Percentiles rank a stretch among this genome's conserved stretches.
Conservation (phyloP, 2,113 vertebrate genomes). For the Alouatta palliata region DNA sequence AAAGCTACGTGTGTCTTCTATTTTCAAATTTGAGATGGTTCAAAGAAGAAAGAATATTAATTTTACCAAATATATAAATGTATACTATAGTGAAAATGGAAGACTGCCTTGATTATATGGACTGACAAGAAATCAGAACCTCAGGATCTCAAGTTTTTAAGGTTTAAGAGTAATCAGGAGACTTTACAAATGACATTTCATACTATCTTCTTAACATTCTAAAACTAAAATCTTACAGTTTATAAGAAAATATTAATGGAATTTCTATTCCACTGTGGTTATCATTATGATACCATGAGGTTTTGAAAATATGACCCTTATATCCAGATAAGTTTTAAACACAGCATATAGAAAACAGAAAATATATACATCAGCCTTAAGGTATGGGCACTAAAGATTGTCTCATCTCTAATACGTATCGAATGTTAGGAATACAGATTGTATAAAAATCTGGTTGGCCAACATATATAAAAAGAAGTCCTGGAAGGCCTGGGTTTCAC, state of each 20-base stretch:
- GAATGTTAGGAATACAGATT: background rate
- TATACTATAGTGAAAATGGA: background rate
- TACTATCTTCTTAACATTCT: background rate
- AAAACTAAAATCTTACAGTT: constrained; percentile 26
- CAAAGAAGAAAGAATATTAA: background rate
- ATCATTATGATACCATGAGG: background rate
- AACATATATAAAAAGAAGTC: background rate
- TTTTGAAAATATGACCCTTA: background rate
- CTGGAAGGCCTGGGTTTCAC: background rate
- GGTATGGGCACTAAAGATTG: background rate
- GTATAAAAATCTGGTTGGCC: background rate
- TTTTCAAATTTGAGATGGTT: background rate
- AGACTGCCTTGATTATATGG: background rate
- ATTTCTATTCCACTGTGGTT: background rate
- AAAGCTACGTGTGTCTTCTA: background rate
- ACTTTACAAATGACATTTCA: background rate
- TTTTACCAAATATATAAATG: background rate
- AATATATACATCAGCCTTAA: background rate
- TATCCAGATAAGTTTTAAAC: background rate
- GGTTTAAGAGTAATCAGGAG: background rate
- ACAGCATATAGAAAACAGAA: background rate
- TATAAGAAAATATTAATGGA: background rate
- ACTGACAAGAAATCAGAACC: background rate
- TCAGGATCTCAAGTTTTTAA: background rate
- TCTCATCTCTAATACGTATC: background rate